Evolutionary conservation across 1,140 invertebrate species (phyloP), one percentile per base, ranked within the genome.

Genomic region (Zaprionus inermis): DNA sequence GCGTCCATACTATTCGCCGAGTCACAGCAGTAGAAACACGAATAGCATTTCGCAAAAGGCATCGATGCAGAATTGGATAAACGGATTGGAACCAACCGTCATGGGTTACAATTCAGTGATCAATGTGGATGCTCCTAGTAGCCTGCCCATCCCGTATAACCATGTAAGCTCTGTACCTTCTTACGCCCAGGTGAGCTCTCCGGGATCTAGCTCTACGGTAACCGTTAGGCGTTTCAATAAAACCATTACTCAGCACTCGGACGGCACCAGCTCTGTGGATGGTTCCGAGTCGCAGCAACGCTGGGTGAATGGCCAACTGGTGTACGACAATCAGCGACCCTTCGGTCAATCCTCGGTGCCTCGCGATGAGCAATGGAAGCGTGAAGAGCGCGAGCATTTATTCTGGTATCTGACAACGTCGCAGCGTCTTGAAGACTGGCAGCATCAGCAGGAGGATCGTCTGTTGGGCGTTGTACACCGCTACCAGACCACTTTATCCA

Each of bases 361-460:
- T 3, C 60, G 76, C 5, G 91, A 91, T 16, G 91, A 92, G 18
- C 81, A 79, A 9, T 92, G 91, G 91, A 90, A 91, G 58, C 81
- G 89, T 9, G 88, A 91, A 56, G 91, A 92, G 46, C 89, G 91
- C 12, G 91, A 92, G 44, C 83, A 82, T 16, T 81, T 92, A 52
- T 92, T 91, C 41, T 92, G 91, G 91, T 88, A 79, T 22, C 36
- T 92, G 32, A 79, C 78, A 0, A 75, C 80, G 0, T 78, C 76
- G 6, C 82, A 91, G 38, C 56, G 75, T 0, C 55, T 92, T 1
- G 82, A 91, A 55, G 79, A 78, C 16, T 92, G 91, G 91, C 89
- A 92, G 55, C 80, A 72, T 6, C 82, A 92, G 65, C 91, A 92
- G 46, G 91, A 92, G 51, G 91, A 92, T 46, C 85, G 91, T 14